Evolutionary conservation across 2,113 vertebrate species (phyloP).

Genomic region (Brevimyrus niger): DNA sequence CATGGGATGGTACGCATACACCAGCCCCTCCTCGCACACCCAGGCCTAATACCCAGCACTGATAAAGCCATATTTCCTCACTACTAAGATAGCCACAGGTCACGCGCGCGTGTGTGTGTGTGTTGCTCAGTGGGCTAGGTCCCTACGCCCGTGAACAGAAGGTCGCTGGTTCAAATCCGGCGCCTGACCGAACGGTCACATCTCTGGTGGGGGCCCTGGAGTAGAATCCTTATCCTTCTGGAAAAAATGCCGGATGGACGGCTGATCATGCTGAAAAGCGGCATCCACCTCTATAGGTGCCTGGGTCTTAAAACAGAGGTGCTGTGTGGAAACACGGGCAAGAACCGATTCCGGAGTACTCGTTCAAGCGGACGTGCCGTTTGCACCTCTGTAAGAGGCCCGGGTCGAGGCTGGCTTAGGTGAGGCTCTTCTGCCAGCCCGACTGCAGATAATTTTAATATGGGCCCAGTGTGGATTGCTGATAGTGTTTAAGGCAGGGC

Average conservation of each 20-base stretch:
- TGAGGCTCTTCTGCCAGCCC: conserved; percentile 42
- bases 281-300: neutral
- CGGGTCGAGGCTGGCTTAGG: conserved; percentile 20
- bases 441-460: conserved; percentile 66
- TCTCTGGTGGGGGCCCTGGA: neutral
- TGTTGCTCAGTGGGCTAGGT: neutral
- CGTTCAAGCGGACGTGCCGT: neutral
- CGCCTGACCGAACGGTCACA: neutral
- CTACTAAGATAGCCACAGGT: neutral
- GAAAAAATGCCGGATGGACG: neutral
- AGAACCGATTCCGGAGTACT: neutral
- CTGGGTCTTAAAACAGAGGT: neutral
- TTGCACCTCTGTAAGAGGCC: neutral
- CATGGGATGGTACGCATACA: conserved; percentile 27
- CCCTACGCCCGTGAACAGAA: neutral
- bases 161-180: neutral
- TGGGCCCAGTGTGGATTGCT: conserved; percentile 62
- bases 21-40: conserved; percentile 32
- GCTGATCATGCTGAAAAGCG: neutral
- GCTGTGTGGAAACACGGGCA: neutral
- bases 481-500: conserved; percentile 67
- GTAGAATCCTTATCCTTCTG: neutral
- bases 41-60: neutral
- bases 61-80: neutral
- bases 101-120: fast-evolving